phyloP scores from a whole-genome alignment of 1,140 invertebrate species.

The Sycobia sp. region DNA sequence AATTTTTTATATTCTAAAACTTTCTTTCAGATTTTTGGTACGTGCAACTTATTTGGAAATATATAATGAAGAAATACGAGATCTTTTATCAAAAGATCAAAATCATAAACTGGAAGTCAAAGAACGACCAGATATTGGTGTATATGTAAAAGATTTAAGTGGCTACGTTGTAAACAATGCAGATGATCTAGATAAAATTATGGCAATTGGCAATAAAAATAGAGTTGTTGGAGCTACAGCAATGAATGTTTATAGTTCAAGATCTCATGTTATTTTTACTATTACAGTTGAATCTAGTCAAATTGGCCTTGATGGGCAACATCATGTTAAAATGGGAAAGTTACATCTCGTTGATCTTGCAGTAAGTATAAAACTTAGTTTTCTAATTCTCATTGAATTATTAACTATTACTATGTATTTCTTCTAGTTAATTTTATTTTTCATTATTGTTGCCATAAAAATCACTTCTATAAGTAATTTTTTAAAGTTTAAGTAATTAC shows the following conservation, averaged over 20 bases:
- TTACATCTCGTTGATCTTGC: constrained; percentile 86
- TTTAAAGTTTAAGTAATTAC: too few relatives aligned
- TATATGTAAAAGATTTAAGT: constrained; percentile 80
- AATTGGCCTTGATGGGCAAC: constrained; percentile 66
- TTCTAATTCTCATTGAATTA: neutral
- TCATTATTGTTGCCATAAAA: too few relatives aligned
- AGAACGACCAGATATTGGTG: constrained; percentile 79
- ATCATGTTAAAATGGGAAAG: constrained; percentile 77
- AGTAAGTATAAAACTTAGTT: constrained; percentile 48
- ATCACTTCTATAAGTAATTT: too few relatives aligned
- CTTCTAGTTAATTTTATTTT: too few relatives aligned
- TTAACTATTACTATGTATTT: too few relatives aligned
- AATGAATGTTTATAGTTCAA: constrained; percentile 85
- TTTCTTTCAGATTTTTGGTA: constrained; percentile 77
- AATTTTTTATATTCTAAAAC: constrained; percentile 18
- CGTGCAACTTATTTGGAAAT: constrained; percentile 80
- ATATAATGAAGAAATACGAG: constrained; percentile 83
- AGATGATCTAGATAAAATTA: constrained; percentile 77
- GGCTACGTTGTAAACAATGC: constrained; percentile 81
- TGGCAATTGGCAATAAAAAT: constrained; percentile 84
- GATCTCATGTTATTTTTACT: constrained; percentile 89
- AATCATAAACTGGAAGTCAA: constrained; percentile 69
- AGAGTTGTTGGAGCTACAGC: constrained; percentile 79
- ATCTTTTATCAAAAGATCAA: constrained; percentile 70
- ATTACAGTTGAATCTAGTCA: constrained; percentile 84